These are phyloP conservation scores for Muntiacus muntjak DNA, from an alignment of 2,113 vertebrate genomes.

Conservation along the genomic window DNA sequence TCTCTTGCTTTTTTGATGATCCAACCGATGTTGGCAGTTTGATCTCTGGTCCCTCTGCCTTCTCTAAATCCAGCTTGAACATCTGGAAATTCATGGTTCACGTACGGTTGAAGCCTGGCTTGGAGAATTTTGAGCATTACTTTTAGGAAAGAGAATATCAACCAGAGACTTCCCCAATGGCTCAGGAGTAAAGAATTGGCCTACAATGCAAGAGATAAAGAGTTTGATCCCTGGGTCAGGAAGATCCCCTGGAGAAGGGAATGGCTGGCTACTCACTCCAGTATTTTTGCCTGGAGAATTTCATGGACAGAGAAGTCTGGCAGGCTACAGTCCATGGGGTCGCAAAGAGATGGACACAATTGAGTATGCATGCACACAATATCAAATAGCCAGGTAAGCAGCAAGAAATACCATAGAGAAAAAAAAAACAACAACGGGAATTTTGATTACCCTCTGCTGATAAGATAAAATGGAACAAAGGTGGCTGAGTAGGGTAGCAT, in stretches of 20 bases:
- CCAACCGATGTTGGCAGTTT: background rate
- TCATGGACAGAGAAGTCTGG: background rate
- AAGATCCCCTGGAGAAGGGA: background rate
- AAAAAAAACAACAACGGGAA: background rate
- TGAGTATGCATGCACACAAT: background rate
- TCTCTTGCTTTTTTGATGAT: background rate
- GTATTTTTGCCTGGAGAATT: background rate
- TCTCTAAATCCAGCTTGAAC: background rate
- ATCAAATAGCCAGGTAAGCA: conserved; percentile 8
- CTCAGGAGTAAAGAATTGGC: background rate
- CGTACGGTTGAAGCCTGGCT: rapidly evolving
- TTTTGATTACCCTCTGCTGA: background rate
- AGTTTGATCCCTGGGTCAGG: background rate
- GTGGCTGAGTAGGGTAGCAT: background rate
- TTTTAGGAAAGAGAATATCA: background rate
- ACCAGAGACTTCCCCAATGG: background rate
- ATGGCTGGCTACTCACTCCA: background rate
- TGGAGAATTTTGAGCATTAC: background rate
- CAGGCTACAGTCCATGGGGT: background rate
- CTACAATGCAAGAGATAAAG: background rate
- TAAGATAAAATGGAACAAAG: background rate
- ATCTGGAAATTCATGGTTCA: background rate
- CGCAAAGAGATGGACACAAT: background rate
- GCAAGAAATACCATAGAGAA: background rate
- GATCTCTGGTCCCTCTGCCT: background rate